Evolutionary conservation across 2,888 invertebrate species (phyloP).

Genomic region (Mystacides longicornis): DNA sequence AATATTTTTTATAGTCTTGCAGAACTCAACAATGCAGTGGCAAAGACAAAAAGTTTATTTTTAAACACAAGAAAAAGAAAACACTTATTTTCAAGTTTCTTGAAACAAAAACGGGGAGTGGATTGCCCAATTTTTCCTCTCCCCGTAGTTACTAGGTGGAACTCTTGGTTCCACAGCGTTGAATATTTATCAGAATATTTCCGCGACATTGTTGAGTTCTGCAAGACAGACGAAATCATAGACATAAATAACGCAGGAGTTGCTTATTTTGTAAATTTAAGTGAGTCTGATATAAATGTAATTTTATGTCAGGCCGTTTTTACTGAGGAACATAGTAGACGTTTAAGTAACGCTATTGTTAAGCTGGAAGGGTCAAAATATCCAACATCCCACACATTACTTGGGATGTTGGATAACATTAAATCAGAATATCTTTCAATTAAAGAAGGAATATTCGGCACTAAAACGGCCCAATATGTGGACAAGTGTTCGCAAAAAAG

Average conservation of each 20-base stretch:
- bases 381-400: conserved; percentile 2
- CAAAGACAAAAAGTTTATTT: conserved; percentile 4
- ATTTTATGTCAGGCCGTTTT: conserved; percentile 1
- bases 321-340: not conserved
- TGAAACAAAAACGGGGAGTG: conserved; percentile 7
- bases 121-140: too few relatives aligned
- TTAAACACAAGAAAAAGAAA: conserved; percentile 3
- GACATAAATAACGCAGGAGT: conserved; percentile 1
- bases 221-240: not conserved
- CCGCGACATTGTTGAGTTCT: not conserved
- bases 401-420: not conserved
- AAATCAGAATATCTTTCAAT: not conserved
- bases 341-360: not conserved
- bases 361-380: not conserved
- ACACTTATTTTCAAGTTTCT: not conserved
- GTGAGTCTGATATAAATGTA: not conserved
- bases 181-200: conserved; percentile 1
- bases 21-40: conserved; percentile 5
- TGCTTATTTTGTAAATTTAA: not conserved
- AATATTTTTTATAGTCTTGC: conserved; percentile 5
- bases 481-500: not conserved
- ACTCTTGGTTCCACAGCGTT: not conserved
- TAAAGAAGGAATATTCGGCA: not conserved
- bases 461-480: not conserved
- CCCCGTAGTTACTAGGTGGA: too few relatives aligned